phyloP scores from a whole-genome alignment of 2,113 vertebrate genomes.

The Burhinus oedicnemus region DNA sequence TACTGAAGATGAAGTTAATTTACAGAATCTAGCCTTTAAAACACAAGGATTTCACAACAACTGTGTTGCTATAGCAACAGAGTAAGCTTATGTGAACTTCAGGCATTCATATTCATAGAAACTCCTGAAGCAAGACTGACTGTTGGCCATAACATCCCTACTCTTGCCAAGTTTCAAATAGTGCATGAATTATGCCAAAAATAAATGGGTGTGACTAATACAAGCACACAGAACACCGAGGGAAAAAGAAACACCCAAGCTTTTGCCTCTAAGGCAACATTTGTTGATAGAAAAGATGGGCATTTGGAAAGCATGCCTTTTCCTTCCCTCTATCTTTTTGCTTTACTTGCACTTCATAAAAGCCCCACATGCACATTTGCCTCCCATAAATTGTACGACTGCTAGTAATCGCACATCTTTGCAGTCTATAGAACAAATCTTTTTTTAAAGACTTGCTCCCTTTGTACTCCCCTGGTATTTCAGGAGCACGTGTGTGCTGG shows the following conservation, averaged over 20 bases:
- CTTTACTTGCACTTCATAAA: constrained; percentile 76
- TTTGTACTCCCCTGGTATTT: constrained; percentile 70
- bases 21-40: constrained; percentile 72
- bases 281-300: constrained; percentile 72
- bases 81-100: constrained; percentile 80
- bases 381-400: constrained; percentile 71
- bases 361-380: constrained; percentile 67
- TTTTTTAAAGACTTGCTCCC: constrained; percentile 69
- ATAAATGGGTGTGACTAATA: constrained; percentile 84
- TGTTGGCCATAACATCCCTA: constrained; percentile 75
- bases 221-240: constrained; percentile 70
- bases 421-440: constrained; percentile 69
- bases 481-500: constrained; percentile 53
- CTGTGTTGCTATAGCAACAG: constrained; percentile 73
- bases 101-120: constrained; percentile 80
- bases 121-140: constrained; percentile 82
- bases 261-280: constrained; percentile 72
- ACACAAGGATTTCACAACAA: constrained; percentile 78
- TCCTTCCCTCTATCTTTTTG: constrained; percentile 61
- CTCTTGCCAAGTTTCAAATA: constrained; percentile 80
- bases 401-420: constrained; percentile 70
- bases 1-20: constrained; percentile 68
- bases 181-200: constrained; percentile 79
- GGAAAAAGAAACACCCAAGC: constrained; percentile 59
- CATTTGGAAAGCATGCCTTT: constrained; percentile 57